Evolutionary conservation across 2,113 vertebrate species (phyloP).

Genomic region (Carollia perspicillata): DNA sequence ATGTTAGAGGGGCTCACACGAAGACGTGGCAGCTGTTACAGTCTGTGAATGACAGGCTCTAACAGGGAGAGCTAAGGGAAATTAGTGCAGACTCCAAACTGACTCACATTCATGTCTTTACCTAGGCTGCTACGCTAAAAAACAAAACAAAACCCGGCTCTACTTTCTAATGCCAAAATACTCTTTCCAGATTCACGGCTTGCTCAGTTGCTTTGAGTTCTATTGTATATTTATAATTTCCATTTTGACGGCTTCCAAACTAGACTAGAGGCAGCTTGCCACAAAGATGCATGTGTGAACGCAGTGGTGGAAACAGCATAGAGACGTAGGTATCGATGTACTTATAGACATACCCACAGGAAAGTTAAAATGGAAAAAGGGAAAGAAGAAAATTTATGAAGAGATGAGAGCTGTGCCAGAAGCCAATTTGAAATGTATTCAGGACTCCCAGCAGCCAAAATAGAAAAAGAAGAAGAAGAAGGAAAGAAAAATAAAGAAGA

Average conservation of each 20-base stretch:
- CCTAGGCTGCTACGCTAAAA: neutral
- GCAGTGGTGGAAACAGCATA: neutral
- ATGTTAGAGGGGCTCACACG: neutral
- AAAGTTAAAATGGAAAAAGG: slow-evolving; percentile 6
- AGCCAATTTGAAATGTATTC: slow-evolving; percentile 49
- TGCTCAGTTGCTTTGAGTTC: neutral
- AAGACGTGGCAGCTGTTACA: neutral
- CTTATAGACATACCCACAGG: neutral
- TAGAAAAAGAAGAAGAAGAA: slow-evolving; percentile 8
- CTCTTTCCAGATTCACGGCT: neutral
- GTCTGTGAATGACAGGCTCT: neutral
- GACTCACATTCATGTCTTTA: neutral
- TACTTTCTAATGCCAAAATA: neutral
- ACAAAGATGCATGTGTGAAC: neutral
- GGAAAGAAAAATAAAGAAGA: neutral
- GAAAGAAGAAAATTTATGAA: slow-evolving; percentile 22
- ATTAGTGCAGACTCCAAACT: neutral
- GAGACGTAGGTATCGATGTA: neutral
- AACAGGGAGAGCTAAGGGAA: neutral
- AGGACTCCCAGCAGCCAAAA: slow-evolving; percentile 26
- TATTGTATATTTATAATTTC: slow-evolving; percentile 14
- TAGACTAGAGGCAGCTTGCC: slow-evolving; percentile 26
- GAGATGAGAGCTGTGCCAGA: slow-evolving; percentile 1
- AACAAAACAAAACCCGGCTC: neutral
- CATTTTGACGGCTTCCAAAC: neutral